Base-by-base conservation (phyloP, 2,888 invertebrate genomes). In the Nemurella pictetii region DNA sequence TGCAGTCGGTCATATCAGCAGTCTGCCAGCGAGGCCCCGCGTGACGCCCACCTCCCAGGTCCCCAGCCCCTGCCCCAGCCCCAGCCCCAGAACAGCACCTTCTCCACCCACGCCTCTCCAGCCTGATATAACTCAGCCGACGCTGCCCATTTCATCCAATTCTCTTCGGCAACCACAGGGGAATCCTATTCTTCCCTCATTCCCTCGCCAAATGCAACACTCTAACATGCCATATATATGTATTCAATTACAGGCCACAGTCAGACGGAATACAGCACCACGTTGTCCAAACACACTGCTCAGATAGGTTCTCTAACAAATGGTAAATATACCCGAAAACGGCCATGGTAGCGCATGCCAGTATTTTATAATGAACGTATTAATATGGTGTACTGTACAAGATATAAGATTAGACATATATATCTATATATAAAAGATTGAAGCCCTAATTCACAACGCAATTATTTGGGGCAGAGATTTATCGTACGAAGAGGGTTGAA, bases 131-230 rank as follows among this genome's bases (percentile, higher is more conserved):
- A 78, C 28, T 78, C 78, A 78, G 78, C 30, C 29, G 30, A 15
- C 30, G 25, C 75, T 27, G 78, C 30, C 78, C 30, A 78, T 28
- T 78, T 78, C 78, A 78, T 78, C 78, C 78, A 30, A 78, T 78
- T 28, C 30, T 30, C 28, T 28, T 27, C 29, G 75, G 4, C 15
- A 15, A 12, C 30, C 78, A 27, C 78, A 30, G 5, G 78, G 78
- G 78, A 78, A 75, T 55, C 15, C 55, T 55, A 55, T 75, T 75
- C 75, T 27, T 75, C 75, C 75, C 78, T 30, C 28, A 30, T 28
- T 75, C 75, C 75, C 75, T 27, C n/a, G 75, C 26, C 75, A 9
- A 75, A 75, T 75, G 75, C 28, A 27, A 75, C 75, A 75, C 75
- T 55, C 55, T 55, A 55, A 20, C 55, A 55, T 55, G 55, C 55